phyloP scores from a whole-genome alignment of 2,113 vertebrate species.

The Hippocampus comes region DNA sequence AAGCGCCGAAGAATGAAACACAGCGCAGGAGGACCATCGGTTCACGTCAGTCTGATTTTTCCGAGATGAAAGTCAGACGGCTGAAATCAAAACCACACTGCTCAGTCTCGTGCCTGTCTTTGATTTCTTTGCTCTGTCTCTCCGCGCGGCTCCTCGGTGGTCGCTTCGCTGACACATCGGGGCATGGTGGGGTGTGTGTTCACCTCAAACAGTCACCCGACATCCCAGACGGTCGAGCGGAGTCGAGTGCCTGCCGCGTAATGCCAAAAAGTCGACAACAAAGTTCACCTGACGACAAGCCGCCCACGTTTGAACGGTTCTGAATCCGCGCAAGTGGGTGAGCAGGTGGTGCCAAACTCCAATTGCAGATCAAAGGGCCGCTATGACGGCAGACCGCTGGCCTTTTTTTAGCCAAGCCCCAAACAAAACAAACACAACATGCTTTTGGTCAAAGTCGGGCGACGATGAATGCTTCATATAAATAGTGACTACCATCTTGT shows the following conservation, averaged over 20 bases:
- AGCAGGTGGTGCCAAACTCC: background rate
- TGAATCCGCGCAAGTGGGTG: background rate
- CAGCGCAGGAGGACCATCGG: slow-evolving; percentile 29
- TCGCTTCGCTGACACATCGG: slow-evolving; percentile 20
- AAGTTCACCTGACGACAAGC: background rate
- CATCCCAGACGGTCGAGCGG: slow-evolving; percentile 15
- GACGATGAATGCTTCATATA: background rate
- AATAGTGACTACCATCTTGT: slow-evolving; percentile 2
- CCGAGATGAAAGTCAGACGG: slow-evolving; percentile 44
- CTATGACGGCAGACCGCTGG: background rate
- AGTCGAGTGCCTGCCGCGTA: background rate
- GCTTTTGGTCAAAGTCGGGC: background rate
- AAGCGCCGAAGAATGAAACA: slow-evolving; percentile 12
- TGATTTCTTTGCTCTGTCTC: slow-evolving; percentile 15
- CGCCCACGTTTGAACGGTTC: background rate
- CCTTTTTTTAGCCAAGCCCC: background rate
- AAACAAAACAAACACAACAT: background rate
- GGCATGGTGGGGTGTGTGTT: background rate
- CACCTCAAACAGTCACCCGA: slow-evolving; percentile 26
- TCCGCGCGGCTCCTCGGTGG: slow-evolving; percentile 28
- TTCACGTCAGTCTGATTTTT: slow-evolving; percentile 40
- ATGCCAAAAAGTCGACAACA: background rate
- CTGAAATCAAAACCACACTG: slow-evolving; percentile 55
- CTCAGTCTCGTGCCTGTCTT: slow-evolving; percentile 19
- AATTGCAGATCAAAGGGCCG: too few species aligned